Base-by-base conservation (phyloP, 2,113 vertebrate species). In the Sylvietta virens region DNA sequence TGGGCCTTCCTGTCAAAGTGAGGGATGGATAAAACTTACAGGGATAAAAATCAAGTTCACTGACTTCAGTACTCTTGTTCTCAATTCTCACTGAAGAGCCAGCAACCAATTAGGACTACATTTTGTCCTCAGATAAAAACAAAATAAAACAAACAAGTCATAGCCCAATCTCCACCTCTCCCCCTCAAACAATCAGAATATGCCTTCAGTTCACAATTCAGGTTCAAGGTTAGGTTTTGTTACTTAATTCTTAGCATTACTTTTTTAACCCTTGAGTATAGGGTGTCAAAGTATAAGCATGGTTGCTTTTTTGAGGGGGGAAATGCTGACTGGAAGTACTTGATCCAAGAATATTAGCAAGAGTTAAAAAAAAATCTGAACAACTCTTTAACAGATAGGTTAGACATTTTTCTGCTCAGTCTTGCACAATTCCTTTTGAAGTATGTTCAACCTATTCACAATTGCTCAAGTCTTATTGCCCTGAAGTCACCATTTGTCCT, bases 151-250 rank as follows among this genome's bases (percentile, higher is more conserved):
- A 44, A 72, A 9, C 27, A 64, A 60, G 40, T 3, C 11, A 51
- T 19, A 62, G 1, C 3, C 22, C 17, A 58, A 10, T 9, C 16
- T 45, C 31, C 15, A 23, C 2, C 15, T 22, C 1, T 1, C 8
- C 30, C 6, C 1, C 1, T 22, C 40, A 47, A 58, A 31, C 5
- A 51, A 40, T 35, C 40, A 89, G 51, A 86, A 51, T 35, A 57
- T n/a, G 19, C 6, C 18, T 87, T 70, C 44, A 56, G 35, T n/a
- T 61, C 47, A 67, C 5, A 2, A 53, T 31, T 53, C n/a, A n/a
- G 30, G n/a, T 26, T 67, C n/a, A 60, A 81, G 20, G 26, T 30
- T 48, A 0, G 1, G 47, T 48, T 62, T 45, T 88, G 39, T 60
- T 39, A 48, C 31, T 81, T 39, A 90, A 77, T 47, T 80, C 30